These are phyloP conservation scores for Chalcosyrphus nemorum DNA, from an alignment of 2,888 invertebrate species.

Conservation along the genomic window DNA sequence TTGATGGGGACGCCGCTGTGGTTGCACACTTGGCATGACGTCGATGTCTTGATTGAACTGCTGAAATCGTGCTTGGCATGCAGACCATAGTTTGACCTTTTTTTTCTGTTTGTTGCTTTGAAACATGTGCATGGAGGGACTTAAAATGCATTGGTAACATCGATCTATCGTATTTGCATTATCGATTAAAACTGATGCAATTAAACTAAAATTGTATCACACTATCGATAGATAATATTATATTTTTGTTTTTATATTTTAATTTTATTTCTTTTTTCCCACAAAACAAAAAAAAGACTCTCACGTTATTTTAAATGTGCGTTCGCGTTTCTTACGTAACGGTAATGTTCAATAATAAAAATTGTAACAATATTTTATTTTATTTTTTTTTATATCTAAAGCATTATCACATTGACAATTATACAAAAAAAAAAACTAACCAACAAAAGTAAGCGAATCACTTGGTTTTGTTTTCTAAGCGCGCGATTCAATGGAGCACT, in stretches of 20 bases:
- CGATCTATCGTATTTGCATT: constrained; percentile 82
- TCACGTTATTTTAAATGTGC: constrained; percentile 41
- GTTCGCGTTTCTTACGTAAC: constrained; percentile 33
- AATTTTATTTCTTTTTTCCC: constrained; percentile 12
- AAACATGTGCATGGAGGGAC: constrained; percentile 83
- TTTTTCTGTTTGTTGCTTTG: constrained; percentile 80
- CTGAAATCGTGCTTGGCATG: constrained; percentile 80
- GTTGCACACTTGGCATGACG: constrained; percentile 79
- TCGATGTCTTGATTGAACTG: constrained; percentile 75
- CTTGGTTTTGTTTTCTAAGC: constrained; percentile 25
- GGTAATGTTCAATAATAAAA: constrained; percentile 11
- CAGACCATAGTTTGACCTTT: constrained; percentile 81
- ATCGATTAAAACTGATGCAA: constrained; percentile 79
- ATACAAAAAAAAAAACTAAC: constrained; percentile 13
- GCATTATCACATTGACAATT: constrained; percentile 62
- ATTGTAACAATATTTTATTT: constrained; percentile 31
- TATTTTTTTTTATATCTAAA: constrained; percentile 25
- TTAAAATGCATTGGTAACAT: constrained; percentile 82
- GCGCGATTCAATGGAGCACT: constrained; percentile 47
- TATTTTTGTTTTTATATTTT: constrained; percentile 16
- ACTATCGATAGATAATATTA: constrained; percentile 65
- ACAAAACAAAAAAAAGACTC: background rate
- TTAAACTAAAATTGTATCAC: constrained; percentile 70
- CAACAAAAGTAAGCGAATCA: constrained; percentile 37
- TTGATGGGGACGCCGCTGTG: constrained; percentile 79